Evolutionary conservation across 1,140 invertebrate species (phyloP).

Genomic region (Atopsyche davidsoni): DNA sequence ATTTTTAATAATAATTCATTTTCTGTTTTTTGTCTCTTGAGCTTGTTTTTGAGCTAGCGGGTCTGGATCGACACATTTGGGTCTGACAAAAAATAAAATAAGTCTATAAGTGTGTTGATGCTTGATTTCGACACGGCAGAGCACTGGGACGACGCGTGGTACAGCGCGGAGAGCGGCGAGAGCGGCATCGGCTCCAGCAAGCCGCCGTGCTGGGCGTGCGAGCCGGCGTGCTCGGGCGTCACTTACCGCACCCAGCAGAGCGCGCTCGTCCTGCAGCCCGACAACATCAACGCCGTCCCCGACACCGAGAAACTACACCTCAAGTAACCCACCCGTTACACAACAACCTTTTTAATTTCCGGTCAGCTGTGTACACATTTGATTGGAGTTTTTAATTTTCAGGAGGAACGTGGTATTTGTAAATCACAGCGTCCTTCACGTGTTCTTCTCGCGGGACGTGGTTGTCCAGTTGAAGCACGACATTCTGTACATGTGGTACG

Average conservation of each 20-base stretch:
- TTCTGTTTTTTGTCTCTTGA: too few relatives aligned
- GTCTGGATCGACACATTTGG: too few relatives aligned
- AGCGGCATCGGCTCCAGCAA: not conserved
- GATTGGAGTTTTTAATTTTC: conserved; percentile 29
- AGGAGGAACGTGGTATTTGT: conserved; percentile 42
- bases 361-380: not conserved
- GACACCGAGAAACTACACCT: conserved; percentile 19
- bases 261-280: conserved; percentile 16
- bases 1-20: too few relatives aligned
- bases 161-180: conserved; percentile 14
- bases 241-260: conserved; percentile 14
- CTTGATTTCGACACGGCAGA: too few relatives aligned
- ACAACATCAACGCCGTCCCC: conserved; percentile 11
- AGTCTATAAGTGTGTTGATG: too few relatives aligned
- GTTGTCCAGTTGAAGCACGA: conserved; percentile 43
- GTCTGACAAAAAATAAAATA: too few relatives aligned
- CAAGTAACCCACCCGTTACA: conserved; percentile 11
- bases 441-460: conserved; percentile 41
- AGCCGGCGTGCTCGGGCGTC: conserved; percentile 20
- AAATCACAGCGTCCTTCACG: conserved; percentile 42
- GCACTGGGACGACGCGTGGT: conserved; percentile 22
- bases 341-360: not conserved
- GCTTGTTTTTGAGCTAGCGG: too few relatives aligned
- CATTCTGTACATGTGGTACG: conserved; percentile 47
- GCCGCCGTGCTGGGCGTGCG: conserved; percentile 21